Conservation (phyloP, 2,888 invertebrate genomes). For the Disparrhopalites patrizii region DNA sequence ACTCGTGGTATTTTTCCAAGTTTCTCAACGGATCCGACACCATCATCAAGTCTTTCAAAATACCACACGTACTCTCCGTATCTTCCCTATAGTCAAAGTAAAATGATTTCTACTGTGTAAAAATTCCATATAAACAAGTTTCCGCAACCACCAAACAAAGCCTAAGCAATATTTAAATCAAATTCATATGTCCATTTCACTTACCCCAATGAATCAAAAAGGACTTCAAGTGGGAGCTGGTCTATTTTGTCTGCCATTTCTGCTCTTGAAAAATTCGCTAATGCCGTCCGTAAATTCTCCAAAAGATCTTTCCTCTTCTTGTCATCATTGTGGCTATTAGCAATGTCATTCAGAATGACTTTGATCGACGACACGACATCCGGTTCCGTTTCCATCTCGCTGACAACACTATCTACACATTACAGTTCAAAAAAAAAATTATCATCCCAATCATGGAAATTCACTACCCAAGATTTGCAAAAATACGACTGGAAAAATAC, state of each 20-base stretch:
- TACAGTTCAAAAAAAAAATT: too few relatives aligned
- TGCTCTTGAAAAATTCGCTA: constrained; percentile 33
- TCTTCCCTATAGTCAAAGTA: too few relatives aligned
- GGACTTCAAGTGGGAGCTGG: constrained; percentile 34
- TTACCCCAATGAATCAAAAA: constrained; percentile 43
- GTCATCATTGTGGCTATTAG: constrained; percentile 13
- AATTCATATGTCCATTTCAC: too few relatives aligned
- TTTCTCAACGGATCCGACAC: constrained; percentile 39
- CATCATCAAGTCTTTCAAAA: constrained; percentile 43
- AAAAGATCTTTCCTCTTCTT: constrained; percentile 32
- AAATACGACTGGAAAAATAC: too few relatives aligned
- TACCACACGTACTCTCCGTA: constrained; percentile 42
- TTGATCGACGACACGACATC: neutral
- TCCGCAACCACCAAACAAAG: too few relatives aligned
- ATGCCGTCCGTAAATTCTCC: constrained; percentile 36
- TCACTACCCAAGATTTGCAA: too few relatives aligned
- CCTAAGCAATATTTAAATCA: too few relatives aligned
- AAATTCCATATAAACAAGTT: too few relatives aligned
- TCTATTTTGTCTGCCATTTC: constrained; percentile 37
- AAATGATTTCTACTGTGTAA: too few relatives aligned
- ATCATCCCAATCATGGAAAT: too few relatives aligned
- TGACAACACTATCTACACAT: too few relatives aligned
- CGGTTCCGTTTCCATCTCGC: too few relatives aligned
- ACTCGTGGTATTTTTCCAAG: constrained; percentile 40
- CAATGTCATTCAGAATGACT: constrained; percentile 11